phyloP scores from a whole-genome alignment of 2,888 invertebrate species.

The Griposia aprilina region DNA sequence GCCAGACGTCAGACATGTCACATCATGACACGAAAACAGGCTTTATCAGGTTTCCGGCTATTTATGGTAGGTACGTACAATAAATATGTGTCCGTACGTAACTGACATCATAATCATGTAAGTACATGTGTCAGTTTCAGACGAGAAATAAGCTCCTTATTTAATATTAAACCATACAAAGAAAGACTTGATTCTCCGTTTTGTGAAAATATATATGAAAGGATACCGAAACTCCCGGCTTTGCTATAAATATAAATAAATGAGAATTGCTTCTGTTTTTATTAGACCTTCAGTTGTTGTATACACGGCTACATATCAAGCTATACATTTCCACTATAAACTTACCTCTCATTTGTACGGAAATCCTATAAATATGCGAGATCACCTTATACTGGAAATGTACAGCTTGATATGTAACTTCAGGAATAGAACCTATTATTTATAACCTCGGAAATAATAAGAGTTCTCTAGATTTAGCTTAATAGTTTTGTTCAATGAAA shows the following conservation, averaged over 20 bases:
- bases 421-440: neutral
- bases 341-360: too few relatives aligned
- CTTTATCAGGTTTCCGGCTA: slow-evolving; percentile 53
- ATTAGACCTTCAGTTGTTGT: slow-evolving; percentile 1
- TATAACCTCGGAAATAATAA: slow-evolving; percentile 20
- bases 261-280: slow-evolving; percentile 10
- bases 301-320: neutral
- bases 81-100: slow-evolving; percentile 7
- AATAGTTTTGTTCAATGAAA: slow-evolving; percentile 3
- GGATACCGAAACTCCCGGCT: neutral
- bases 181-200: neutral
- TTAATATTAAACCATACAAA: slow-evolving; percentile 5
- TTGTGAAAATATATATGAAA: slow-evolving; percentile 5
- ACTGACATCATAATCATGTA: slow-evolving; percentile 11
- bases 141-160: neutral
- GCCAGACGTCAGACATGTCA: slow-evolving; percentile 44
- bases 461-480: neutral
- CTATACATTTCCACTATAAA: too few relatives aligned
- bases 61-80: slow-evolving; percentile 44
- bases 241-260: slow-evolving; percentile 19
- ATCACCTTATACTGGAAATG: too few relatives aligned
- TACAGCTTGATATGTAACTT: neutral
- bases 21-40: slow-evolving; percentile 41
- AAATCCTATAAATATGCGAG: too few relatives aligned
- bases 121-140: slow-evolving; percentile 4